Percentiles rank a stretch among this genome's conserved stretches.
These are phyloP conservation scores for Aspidiotus rigidus DNA, from an alignment of 2,888 invertebrate species.

Conservation along the genomic window DNA sequence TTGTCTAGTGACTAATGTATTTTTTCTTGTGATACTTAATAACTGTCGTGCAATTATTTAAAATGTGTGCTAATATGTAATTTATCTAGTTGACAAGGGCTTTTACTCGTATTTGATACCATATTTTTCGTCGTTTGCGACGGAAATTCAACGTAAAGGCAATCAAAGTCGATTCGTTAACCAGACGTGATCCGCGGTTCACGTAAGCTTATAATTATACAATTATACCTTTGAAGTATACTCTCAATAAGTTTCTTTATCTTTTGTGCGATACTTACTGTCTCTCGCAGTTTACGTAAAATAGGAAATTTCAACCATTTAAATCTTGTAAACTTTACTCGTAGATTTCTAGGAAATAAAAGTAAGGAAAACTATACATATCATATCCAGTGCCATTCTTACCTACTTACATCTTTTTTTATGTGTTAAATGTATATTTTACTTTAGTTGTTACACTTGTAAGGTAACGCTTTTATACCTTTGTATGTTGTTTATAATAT, in stretches of 20 bases:
- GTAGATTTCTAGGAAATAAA: neutral
- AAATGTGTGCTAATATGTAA: constrained; percentile 17
- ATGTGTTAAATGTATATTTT: neutral
- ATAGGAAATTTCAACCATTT: constrained; percentile 4
- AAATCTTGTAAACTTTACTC: constrained; percentile 1
- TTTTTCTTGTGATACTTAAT: constrained; percentile 25
- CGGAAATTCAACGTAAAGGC: no score
- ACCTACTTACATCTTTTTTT: neutral
- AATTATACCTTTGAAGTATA: no score
- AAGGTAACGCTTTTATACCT: constrained; percentile 32
- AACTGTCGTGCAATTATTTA: constrained; percentile 25
- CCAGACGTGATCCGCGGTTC: no score
- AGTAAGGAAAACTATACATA: neutral
- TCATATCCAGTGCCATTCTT: neutral
- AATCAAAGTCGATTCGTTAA: no score
- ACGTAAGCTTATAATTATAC: no score
- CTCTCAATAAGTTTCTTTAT: no score
- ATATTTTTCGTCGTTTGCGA: no score
- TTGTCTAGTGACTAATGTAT: constrained; percentile 25
- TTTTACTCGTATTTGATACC: no score
- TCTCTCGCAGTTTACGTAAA: no score
- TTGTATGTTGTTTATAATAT: constrained; percentile 30
- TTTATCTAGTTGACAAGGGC: neutral
- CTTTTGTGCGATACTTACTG: no score
- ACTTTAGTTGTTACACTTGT: constrained; percentile 12